Percentiles rank a stretch among this genome's conserved stretches.
Conservation (phyloP, 2,888 invertebrate species). For the Chrysolina haemoptera region DNA sequence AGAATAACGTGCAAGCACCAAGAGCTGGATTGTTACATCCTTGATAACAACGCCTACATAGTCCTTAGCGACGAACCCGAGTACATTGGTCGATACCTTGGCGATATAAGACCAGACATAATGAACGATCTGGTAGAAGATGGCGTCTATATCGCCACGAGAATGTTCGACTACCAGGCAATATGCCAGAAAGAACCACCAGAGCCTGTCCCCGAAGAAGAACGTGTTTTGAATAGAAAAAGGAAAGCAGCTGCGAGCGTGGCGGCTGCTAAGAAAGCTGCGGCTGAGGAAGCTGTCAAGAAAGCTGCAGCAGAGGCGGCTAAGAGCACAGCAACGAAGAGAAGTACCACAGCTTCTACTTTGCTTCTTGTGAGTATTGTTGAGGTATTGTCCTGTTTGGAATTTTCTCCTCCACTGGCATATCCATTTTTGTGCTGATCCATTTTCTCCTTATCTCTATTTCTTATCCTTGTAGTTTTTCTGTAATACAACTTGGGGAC, state of each 20-base stretch:
- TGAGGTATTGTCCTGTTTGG: too few species aligned
- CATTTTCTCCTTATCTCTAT: too few species aligned
- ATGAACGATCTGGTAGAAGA: slow-evolving; percentile 83
- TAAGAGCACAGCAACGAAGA: slow-evolving; percentile 24
- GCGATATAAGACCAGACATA: slow-evolving; percentile 79
- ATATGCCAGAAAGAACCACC: slow-evolving; percentile 78
- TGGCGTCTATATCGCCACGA: slow-evolving; percentile 81
- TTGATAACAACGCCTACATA: slow-evolving; percentile 93
- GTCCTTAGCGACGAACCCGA: slow-evolving; percentile 81
- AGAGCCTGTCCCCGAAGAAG: slow-evolving; percentile 46
- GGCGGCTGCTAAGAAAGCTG: slow-evolving; percentile 15
- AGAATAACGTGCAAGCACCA: slow-evolving; percentile 73
- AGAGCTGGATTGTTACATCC: slow-evolving; percentile 84
- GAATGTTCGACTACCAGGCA: slow-evolving; percentile 89
- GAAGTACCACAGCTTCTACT: not conserved
- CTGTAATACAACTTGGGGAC: too few species aligned
- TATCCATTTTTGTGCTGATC: too few species aligned
- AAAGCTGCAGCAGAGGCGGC: slow-evolving; percentile 26
- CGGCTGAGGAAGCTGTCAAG: slow-evolving; percentile 15
- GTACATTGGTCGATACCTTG: slow-evolving; percentile 80
- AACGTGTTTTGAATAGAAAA: slow-evolving; percentile 41
- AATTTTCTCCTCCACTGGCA: too few species aligned
- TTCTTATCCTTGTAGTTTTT: too few species aligned
- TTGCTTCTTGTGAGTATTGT: not conserved
- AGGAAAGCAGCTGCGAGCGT: slow-evolving; percentile 65